phyloP scores from a whole-genome alignment of 2,113 vertebrate genomes.

The Rallus limicola region DNA sequence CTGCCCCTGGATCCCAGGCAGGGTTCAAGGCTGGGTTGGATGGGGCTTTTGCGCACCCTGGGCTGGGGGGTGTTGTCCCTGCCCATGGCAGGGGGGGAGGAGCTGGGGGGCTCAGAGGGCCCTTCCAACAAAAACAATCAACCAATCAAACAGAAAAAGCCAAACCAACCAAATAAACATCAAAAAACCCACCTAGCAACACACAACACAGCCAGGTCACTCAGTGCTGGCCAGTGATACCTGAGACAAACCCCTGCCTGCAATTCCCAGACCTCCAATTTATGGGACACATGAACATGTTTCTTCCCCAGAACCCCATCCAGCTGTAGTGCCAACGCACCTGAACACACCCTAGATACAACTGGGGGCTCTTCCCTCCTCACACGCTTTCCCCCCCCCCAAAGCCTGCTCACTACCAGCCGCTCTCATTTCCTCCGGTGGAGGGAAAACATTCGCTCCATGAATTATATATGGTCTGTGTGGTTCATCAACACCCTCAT shows the following conservation, averaged over 20 bases:
- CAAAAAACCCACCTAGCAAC: too few species aligned
- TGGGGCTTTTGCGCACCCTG: too few species aligned
- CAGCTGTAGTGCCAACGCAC: neutral
- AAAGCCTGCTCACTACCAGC: neutral
- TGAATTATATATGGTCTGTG: fast-evolving
- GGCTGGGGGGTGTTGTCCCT: too few species aligned
- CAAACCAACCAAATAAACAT: too few species aligned
- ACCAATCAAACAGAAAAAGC: too few species aligned
- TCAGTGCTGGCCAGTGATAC: too few species aligned
- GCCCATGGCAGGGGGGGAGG: too few species aligned
- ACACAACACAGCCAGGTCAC: neutral
- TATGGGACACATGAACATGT: fast-evolving
- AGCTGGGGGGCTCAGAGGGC: too few species aligned
- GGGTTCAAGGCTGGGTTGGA: too few species aligned
- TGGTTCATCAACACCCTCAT: neutral
- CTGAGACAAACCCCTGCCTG: neutral
- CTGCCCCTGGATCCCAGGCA: too few species aligned
- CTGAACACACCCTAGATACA: neutral
- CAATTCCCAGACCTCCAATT: neutral
- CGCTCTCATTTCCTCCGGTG: neutral
- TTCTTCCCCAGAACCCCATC: neutral
- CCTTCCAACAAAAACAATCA: too few species aligned
- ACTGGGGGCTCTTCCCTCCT: neutral
- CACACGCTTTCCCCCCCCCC: fast-evolving
- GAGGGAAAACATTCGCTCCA: fast-evolving